These are phyloP conservation scores for Carcinoscorpius rotundicauda DNA, from an alignment of 1,140 invertebrate species.

Conservation along the genomic window DNA sequence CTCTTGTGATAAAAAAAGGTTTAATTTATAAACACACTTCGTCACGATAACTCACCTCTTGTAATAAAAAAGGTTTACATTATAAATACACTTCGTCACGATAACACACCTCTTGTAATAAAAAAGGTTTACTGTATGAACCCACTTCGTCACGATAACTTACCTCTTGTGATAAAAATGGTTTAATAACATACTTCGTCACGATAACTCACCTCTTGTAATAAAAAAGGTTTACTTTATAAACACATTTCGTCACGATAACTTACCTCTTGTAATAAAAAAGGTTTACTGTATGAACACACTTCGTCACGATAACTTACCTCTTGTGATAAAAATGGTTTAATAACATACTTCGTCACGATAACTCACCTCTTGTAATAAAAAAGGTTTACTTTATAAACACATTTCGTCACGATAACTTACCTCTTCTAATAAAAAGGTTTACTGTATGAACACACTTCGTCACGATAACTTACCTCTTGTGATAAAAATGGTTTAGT, in stretches of 20 bases:
- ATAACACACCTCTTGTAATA: slow-evolving; percentile 65
- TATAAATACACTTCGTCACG: no score
- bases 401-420: background rate
- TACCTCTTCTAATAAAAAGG: slow-evolving; percentile 83
- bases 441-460: slow-evolving; percentile 4
- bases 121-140: no score
- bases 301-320: slow-evolving; percentile 10
- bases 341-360: no score
- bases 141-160: background rate
- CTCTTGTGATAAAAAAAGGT: slow-evolving; percentile 91
- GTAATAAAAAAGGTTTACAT: slow-evolving; percentile 89
- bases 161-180: slow-evolving; percentile 83
- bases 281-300: slow-evolving; percentile 42
- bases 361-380: slow-evolving; percentile 62
- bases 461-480: slow-evolving; percentile 40
- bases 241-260: background rate
- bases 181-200: slow-evolving; percentile 29
- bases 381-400: slow-evolving; percentile 49
- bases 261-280: slow-evolving; percentile 71
- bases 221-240: slow-evolving; percentile 59
- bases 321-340: slow-evolving; percentile 88
- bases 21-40: no score
- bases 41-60: slow-evolving; percentile 53
- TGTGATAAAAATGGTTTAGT: slow-evolving; percentile 91
- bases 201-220: slow-evolving; percentile 52